Base-by-base conservation (phyloP, 1,140 invertebrate genomes). In the Batillaria attramentaria region DNA sequence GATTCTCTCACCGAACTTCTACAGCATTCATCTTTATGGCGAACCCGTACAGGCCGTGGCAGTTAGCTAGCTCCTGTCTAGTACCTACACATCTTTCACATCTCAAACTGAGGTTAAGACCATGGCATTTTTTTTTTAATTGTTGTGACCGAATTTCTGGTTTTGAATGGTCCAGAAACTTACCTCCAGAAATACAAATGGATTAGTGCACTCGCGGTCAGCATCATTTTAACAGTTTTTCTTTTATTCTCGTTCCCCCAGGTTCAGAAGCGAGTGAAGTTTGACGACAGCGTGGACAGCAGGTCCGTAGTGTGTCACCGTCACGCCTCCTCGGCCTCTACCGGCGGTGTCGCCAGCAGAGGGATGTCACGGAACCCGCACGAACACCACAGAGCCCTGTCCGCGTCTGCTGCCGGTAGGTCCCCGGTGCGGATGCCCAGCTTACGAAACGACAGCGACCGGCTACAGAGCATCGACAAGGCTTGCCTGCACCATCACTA, bases 261-360 rank as follows among this genome's bases (percentile, higher is more conserved):
- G 73, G 57, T 75, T 39, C 73, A 75, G 37, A 75, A 75, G 37
- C 54, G 73, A 33, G 73, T 75, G 33, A 75, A 75, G 73, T 75
- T 75, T 65, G 73, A 75, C 33, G 73, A 62, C 35, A 75, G n/a
- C 18, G 54, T 75, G 54, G 73, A 75, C 54, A 42, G 18, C 24
- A 39, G 37, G 50, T 37, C 35, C 39, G 37, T 31, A 24, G n/a
- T 2, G 3, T 41, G 20, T 41, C 57, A 24, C 35, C 39, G 37
- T 16, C 57, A 75, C 6, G 39, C n/a, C 46, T 46, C 31, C 18
- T 54, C 72, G 50, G 46, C 72, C 31, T 50, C 28, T 39, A 39
- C 20, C 35, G 35, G 68, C 68, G 10, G 68, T 16, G 20, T 42
- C 28, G 37, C 68, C 6, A 24, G 41, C 41, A 70, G 68, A 70